A percentile compares a stretch with the other conserved stretches of the same genome.
phyloP scores from a whole-genome alignment of 2,113 vertebrate species.

The Sturnira hondurensis region DNA sequence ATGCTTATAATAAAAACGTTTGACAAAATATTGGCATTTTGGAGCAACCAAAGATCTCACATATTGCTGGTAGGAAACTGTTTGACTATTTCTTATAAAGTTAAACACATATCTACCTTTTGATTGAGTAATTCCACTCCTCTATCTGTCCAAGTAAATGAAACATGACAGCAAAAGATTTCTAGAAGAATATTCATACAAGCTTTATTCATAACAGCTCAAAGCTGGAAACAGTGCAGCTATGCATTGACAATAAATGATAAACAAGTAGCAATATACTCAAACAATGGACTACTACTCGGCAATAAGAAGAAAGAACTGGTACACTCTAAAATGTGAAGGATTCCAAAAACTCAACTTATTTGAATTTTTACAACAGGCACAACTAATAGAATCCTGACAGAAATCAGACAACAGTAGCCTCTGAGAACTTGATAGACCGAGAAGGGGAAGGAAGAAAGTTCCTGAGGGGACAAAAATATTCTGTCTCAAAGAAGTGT shows the following conservation, averaged over 20 bases:
- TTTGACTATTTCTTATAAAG: neutral
- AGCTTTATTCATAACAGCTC: neutral
- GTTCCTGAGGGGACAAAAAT: neutral
- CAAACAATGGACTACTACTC: neutral
- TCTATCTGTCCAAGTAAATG: neutral
- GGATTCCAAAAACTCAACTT: neutral
- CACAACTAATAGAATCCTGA: neutral
- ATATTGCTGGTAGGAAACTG: neutral
- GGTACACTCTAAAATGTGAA: neutral
- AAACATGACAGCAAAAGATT: neutral
- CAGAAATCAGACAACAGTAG: neutral
- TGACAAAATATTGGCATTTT: neutral
- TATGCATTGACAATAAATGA: neutral
- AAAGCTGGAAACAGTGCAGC: neutral
- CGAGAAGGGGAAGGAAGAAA: neutral
- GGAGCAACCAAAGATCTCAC: neutral
- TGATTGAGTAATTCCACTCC: neutral
- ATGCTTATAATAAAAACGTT: neutral
- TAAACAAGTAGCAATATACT: neutral
- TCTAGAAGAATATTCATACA: neutral
- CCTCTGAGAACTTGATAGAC: neutral
- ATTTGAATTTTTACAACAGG: neutral
- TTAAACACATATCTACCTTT: neutral
- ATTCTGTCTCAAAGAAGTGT: neutral
- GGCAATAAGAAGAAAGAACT: conserved; percentile 2